Evolutionary conservation across 2,113 vertebrate species (phyloP).

Genomic region (Eurystomus gularis): DNA sequence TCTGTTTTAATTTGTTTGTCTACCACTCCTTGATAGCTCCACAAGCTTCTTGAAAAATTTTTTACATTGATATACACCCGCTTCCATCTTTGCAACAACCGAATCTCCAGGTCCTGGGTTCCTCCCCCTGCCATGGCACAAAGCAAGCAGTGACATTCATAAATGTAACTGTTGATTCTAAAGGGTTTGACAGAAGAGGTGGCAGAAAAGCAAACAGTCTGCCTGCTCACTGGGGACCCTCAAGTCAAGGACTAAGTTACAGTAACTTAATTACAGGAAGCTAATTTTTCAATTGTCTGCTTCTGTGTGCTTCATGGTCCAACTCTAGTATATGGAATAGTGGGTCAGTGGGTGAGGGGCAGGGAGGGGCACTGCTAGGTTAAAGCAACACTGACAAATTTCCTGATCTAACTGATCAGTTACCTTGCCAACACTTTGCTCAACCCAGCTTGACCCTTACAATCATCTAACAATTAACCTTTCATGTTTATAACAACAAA

Average conservation of each 20-base stretch:
- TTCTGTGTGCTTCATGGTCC: neutral
- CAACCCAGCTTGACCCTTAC: neutral
- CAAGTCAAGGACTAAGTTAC: slow-evolving; percentile 45
- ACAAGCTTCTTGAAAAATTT: neutral
- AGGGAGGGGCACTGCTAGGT: neutral
- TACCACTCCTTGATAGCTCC: slow-evolving; percentile 22
- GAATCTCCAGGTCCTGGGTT: neutral
- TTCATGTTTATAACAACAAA: neutral
- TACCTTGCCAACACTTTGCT: neutral
- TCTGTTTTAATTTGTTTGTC: slow-evolving; percentile 40
- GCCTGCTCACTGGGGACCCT: neutral
- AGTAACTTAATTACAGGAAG: slow-evolving; percentile 55
- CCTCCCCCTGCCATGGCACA: neutral
- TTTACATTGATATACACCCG: neutral
- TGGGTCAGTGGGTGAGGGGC: slow-evolving; percentile 2
- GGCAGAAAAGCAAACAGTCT: slow-evolving; percentile 39
- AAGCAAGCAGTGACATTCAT: slow-evolving; percentile 17
- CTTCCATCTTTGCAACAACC: neutral
- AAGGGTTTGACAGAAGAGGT: slow-evolving; percentile 12
- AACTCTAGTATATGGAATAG: neutral
- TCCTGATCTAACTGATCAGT: slow-evolving; percentile 32
- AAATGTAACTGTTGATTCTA: slow-evolving; percentile 22
- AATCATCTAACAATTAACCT: too few species aligned
- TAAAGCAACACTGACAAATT: slow-evolving; percentile 11
- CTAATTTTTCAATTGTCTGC: slow-evolving; percentile 29